Evolutionary conservation across 2,113 vertebrate species (phyloP), one percentile per base, ranked within the genome.

Genomic region (Rhabdornis inornatus): DNA sequence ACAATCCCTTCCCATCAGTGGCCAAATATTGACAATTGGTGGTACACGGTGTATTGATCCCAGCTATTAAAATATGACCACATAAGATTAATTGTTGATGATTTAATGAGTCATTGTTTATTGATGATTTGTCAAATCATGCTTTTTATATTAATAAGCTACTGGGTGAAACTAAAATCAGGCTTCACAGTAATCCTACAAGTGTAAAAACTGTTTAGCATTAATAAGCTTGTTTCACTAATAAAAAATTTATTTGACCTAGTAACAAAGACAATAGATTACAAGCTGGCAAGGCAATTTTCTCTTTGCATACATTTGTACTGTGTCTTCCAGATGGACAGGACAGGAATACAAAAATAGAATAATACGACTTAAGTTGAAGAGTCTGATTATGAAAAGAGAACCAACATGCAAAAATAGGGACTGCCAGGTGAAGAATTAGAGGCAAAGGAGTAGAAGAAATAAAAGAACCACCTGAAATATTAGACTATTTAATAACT

Each of bases 201-300:
- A 61, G 61, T 72, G 27, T 78, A 60, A 87, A 52, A 92, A 76
- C 31, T 89, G 25, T 40, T 90, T 52, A 40, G 37, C 40, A 87
- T 95, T 74, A 79, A 53, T 85, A 79, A 87, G 65, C 31, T 94
- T 76, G 31, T 79, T 95, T 90, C 74, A 76, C 74, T 83, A 79
- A 91, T 78, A 87, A 94, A 91, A 91, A 75, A 39, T 9, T 49
- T 44, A 71, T 90, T 82, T 85, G 57, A 65, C 61, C 70, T 85
- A 56, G 44, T 89, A 79, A 53, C 57, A 92, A 91, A 93, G 68
- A 77, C 71, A 81, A 45, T 28, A 68, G 65, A 78, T 75, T 84
- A 72, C 76, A 92, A 91, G 44, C 53, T 84, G 31, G 61, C 35
- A 87, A 87, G 80, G 53, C 80, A 92, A 7, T 91, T 87, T 85